Evolutionary conservation across 2,113 vertebrate genomes (phyloP).

Genomic region (Myotis brandtii): DNA sequence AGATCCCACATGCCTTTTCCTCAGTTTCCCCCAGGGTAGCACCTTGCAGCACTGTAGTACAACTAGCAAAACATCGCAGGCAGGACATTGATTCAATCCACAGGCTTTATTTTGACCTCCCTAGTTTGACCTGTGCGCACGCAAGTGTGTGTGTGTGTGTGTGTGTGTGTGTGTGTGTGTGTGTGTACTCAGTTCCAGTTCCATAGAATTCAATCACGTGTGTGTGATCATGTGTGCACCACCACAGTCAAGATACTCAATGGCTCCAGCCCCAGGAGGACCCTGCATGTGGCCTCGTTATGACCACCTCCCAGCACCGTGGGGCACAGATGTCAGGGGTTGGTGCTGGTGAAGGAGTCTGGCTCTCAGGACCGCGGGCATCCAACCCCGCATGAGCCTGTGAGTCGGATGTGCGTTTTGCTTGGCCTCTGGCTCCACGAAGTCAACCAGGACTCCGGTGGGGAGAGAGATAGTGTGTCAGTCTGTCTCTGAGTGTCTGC

Average conservation of each 20-base stretch:
- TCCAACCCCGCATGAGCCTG: fast-evolving
- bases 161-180: not conserved
- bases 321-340: not conserved
- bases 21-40: not conserved
- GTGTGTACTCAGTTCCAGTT: not conserved
- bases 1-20: not conserved
- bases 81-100: too few relatives aligned
- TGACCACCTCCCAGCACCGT: not conserved
- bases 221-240: not conserved
- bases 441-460: not conserved
- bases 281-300: too few relatives aligned
- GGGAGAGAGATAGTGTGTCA: not conserved
- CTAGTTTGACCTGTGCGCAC: not conserved
- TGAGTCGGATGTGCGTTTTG: too few relatives aligned
- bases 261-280: not conserved
- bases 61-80: not conserved
- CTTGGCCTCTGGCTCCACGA: fast-evolving
- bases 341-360: too few relatives aligned
- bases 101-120: not conserved
- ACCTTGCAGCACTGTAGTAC: not conserved
- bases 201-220: not conserved
- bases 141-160: too few relatives aligned
- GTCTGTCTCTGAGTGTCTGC: not conserved
- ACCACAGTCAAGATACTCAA: not conserved
- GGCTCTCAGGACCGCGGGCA: fast-evolving